Evolutionary conservation across 2,797 vertebrate genomes (phyloP), one percentile per base, ranked within the genome.

Genomic region (Somateria mollissima): DNA sequence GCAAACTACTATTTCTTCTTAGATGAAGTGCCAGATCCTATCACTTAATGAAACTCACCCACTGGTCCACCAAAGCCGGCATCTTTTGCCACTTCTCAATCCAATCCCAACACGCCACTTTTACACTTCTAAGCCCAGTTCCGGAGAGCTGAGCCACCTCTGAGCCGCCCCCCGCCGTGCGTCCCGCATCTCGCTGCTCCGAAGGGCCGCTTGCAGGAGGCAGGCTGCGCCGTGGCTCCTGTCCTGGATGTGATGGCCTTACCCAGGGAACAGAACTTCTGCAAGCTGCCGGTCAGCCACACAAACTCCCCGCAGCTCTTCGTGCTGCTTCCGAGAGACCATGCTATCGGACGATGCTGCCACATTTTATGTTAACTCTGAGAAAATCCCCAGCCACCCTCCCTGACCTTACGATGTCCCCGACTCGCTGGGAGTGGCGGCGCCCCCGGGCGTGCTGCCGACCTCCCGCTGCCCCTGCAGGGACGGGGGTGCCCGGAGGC

Each of bases 291-390:
- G 71, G 15, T 70, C 87, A 95, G 41, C 85, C 91, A 95, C 94
- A 91, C 65, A 87, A 87, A 61, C 64, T 90, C 47, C 81, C 41
- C 85, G 73, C 58, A 47, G 70, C 64, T 85, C 53, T 60, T 90
- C 57, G n/a, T 57, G 53, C 62, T 61, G 7, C 71, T 92, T 94
- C 77, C 64, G 92, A 79, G 65, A 91, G 92, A 87, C 74, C 92
- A 94, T 8, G 64, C 34, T 90, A 66, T 70, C 13, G 32, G 51
- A 69, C 95, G 95, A 91, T 10, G 34, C 72, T 41, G 87, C 85
- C 87, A n/a, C 82, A 69, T 95, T 75, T 90, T 85, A 81, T 94
- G 91, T 73, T 96, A 90, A 92, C 75, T 90, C 93, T 74, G 92
- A 95, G 61, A 83, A 97, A 94, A 92, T 67, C 92, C 22, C n/a